These are phyloP conservation scores for Acholoe squamosa DNA, from an alignment of 2,888 invertebrate genomes.

Conservation along the genomic window DNA sequence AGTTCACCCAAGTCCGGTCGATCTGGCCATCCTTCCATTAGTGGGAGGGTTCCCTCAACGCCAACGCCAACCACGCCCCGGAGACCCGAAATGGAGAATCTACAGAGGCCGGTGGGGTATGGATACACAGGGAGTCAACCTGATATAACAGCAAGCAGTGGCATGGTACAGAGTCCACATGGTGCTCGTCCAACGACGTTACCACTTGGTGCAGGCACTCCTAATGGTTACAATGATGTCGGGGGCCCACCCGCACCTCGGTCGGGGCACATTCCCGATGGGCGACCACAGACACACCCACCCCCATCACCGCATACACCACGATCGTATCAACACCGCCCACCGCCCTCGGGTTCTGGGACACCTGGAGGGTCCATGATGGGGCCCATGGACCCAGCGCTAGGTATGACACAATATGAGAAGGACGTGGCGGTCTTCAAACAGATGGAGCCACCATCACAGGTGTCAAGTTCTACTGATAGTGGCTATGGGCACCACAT, in stretches of 20 bases:
- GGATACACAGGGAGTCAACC: background rate
- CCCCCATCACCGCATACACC: constrained; percentile 16
- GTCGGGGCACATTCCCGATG: constrained; percentile 36
- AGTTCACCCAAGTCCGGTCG: constrained; percentile 53
- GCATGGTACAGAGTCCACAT: background rate
- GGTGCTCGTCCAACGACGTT: constrained; percentile 1
- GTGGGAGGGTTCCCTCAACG: background rate
- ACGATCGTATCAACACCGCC: background rate
- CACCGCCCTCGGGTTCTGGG: background rate
- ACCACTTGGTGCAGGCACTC: background rate
- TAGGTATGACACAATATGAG: constrained; percentile 71
- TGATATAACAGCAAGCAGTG: background rate
- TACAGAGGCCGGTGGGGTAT: constrained; percentile 33
- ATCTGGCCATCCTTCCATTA: background rate
- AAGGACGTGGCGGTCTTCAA: constrained; percentile 79
- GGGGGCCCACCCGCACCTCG: constrained; percentile 25
- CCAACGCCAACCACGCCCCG: constrained; percentile 3
- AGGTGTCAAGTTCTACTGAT: constrained; percentile 81
- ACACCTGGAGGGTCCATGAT: background rate
- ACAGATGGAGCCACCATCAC: constrained; percentile 78
- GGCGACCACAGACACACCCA: constrained; percentile 23
- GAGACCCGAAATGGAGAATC: constrained; percentile 48
- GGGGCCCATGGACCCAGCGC: background rate
- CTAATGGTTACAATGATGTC: background rate
- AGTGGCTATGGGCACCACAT: constrained; percentile 80